phyloP scores from a whole-genome alignment of 2,113 vertebrate species.

The Neodontobutis hainanensis region DNA sequence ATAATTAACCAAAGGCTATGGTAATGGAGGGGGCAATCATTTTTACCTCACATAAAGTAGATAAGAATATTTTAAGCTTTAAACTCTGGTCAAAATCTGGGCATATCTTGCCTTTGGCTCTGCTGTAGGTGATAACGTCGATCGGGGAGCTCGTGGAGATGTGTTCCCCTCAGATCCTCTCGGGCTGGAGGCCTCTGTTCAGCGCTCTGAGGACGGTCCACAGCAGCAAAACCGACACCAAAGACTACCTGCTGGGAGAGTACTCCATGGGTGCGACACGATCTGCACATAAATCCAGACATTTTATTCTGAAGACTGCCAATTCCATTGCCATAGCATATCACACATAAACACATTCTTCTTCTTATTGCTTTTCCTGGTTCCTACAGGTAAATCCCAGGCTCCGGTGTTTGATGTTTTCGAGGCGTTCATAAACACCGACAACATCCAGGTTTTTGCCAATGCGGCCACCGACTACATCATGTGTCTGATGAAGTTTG shows the following conservation, averaged over 20 bases:
- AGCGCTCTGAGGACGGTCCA: constrained; percentile 94
- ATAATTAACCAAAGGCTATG: no score
- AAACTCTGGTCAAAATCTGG: no score
- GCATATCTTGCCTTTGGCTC: background rate
- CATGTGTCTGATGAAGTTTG: constrained; percentile 99
- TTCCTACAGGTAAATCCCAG: constrained; percentile 86
- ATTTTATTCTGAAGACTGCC: background rate
- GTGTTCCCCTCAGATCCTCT: constrained; percentile 94
- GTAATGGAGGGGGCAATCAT: no score
- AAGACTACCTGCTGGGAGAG: constrained; percentile 93
- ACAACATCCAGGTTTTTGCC: constrained; percentile 98
- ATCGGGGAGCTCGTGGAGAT: constrained; percentile 97
- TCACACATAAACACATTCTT: background rate
- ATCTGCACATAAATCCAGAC: no score
- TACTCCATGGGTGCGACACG: constrained; percentile 87
- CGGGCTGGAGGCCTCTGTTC: constrained; percentile 95
- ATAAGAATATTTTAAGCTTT: no score
- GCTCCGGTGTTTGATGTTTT: constrained; percentile 98
- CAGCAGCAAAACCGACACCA: constrained; percentile 88
- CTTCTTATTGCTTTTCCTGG: background rate
- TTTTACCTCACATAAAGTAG: no score
- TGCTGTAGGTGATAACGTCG: constrained; percentile 89
- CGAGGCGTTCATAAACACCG: constrained; percentile 96
- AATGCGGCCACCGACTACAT: constrained; percentile 98
- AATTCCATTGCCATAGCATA: background rate